These are phyloP conservation scores for Chaenogobius annularis DNA, from an alignment of 2,113 vertebrate species.

Conservation along the genomic window DNA sequence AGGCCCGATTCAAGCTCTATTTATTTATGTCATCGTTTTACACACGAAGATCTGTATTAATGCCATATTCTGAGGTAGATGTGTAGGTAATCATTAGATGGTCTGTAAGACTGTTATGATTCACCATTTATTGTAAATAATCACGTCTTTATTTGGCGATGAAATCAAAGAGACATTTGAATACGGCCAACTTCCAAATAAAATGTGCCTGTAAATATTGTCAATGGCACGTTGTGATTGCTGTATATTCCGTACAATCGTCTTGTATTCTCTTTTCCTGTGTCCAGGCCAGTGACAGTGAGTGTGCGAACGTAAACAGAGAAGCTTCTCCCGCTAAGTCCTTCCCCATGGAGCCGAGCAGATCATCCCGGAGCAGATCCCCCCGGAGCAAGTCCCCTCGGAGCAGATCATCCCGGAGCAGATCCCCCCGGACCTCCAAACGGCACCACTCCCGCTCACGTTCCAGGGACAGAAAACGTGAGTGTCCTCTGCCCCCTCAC, in stretches of 20 bases:
- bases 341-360: slow-evolving; percentile 85
- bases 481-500: slow-evolving; percentile 35
- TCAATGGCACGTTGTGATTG: neutral
- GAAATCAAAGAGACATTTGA: neutral
- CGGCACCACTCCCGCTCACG: slow-evolving; percentile 91
- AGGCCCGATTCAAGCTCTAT: slow-evolving; percentile 4
- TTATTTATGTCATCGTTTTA: neutral
- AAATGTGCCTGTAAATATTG: neutral
- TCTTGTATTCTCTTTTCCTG: slow-evolving; percentile 9
- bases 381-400: slow-evolving; percentile 86
- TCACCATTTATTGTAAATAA: neutral
- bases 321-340: slow-evolving; percentile 84
- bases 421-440: slow-evolving; percentile 88
- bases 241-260: neutral
- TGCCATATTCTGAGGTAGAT: neutral
- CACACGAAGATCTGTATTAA: neutral
- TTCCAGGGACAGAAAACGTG: slow-evolving; percentile 85
- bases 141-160: neutral
- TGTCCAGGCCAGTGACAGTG: slow-evolving; percentile 85
- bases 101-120: neutral
- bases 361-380: slow-evolving; percentile 82
- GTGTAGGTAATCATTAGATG: neutral
- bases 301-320: slow-evolving; percentile 80
- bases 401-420: slow-evolving; percentile 35
- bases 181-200: neutral